phyloP scores from a whole-genome alignment of 2,797 vertebrate genomes.

The Distichodus sexfasciatus region DNA sequence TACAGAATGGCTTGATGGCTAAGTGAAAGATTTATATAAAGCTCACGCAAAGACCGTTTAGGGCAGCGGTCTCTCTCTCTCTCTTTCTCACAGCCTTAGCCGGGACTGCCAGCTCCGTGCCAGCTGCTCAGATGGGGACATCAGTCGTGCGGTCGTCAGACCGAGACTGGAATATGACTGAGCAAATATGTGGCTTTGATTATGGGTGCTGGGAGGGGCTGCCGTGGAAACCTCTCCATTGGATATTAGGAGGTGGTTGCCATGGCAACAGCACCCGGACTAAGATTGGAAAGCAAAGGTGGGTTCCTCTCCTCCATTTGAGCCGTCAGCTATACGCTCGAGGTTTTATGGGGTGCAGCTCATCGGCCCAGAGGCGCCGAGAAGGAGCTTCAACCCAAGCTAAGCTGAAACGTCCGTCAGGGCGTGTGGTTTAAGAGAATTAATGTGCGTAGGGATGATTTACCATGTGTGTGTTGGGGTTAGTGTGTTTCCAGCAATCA shows the following conservation, averaged over 20 bases:
- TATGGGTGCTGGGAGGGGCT: slow-evolving; percentile 43
- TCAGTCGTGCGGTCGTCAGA: slow-evolving; percentile 23
- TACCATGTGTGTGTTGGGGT: not conserved
- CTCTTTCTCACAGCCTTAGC: not conserved
- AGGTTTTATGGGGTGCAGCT: slow-evolving; percentile 46
- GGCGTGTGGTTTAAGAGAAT: slow-evolving; percentile 11
- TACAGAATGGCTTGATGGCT: slow-evolving; percentile 48
- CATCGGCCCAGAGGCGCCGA: slow-evolving; percentile 24
- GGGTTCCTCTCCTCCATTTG: slow-evolving; percentile 35
- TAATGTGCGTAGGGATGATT: slow-evolving; percentile 28
- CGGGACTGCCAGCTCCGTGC: not conserved
- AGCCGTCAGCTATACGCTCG: slow-evolving; percentile 41
- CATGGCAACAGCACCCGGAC: slow-evolving; percentile 49
- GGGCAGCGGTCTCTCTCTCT: not conserved
- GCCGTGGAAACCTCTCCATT: slow-evolving; percentile 46
- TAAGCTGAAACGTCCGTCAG: slow-evolving; percentile 21
- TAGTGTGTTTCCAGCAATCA: slow-evolving; percentile 21
- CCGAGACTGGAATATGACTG: slow-evolving; percentile 41
- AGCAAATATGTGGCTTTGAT: slow-evolving; percentile 54
- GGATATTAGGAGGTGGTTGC: slow-evolving; percentile 53
- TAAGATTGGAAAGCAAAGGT: slow-evolving; percentile 48
- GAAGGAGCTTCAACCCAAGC: slow-evolving; percentile 4
- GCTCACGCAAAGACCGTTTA: slow-evolving; percentile 20
- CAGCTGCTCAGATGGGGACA: not conserved
- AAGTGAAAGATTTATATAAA: slow-evolving; percentile 31